Evolutionary conservation across 1,140 invertebrate species (phyloP).

Genomic region (Paraescarpia echinospica): DNA sequence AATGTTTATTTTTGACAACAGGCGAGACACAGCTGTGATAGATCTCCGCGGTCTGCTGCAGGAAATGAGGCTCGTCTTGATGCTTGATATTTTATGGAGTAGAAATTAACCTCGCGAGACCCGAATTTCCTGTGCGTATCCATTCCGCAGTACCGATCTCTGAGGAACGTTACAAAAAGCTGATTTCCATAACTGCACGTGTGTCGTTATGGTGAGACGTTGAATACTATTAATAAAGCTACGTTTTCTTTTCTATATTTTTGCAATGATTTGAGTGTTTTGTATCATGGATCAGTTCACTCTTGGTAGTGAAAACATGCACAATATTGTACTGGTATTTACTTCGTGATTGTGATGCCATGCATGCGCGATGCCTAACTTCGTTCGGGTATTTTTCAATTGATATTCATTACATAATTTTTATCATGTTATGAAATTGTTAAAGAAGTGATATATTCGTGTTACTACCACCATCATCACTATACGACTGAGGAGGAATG

Average conservation of each 20-base stretch:
- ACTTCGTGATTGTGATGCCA: too few relatives aligned
- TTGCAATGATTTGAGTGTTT: neutral
- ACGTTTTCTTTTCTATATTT: neutral
- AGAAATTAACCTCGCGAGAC: constrained; percentile 4
- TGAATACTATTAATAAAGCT: neutral
- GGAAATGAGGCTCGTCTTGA: neutral
- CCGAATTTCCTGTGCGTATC: neutral
- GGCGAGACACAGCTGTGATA: neutral
- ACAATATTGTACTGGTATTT: too few relatives aligned
- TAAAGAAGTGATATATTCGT: too few relatives aligned
- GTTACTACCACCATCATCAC: too few relatives aligned
- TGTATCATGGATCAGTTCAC: neutral
- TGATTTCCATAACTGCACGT: neutral
- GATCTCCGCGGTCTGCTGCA: neutral
- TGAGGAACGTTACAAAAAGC: neutral
- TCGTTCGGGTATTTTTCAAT: too few relatives aligned
- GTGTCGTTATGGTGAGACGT: neutral
- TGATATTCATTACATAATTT: too few relatives aligned
- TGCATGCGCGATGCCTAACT: too few relatives aligned
- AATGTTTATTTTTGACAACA: neutral
- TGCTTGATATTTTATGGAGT: neutral
- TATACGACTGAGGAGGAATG: too few relatives aligned
- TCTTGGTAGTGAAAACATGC: neutral
- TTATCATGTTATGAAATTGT: too few relatives aligned
- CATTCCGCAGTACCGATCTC: neutral